Conservation (phyloP, 2,113 vertebrate species). For the Phalacrocorax pelagicus region DNA sequence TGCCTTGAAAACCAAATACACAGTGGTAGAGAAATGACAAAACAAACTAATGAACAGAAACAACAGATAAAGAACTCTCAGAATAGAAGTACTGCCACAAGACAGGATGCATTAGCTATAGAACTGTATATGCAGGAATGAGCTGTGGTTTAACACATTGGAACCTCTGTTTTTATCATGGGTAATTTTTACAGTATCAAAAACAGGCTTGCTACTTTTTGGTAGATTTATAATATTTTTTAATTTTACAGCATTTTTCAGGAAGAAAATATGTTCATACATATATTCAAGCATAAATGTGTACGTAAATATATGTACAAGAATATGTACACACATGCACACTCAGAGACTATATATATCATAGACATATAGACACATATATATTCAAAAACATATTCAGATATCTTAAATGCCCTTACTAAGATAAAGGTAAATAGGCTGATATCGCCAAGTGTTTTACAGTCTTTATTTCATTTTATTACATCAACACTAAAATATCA, state of each 20-base stretch:
- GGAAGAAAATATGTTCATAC: neutral
- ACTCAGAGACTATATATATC: too few relatives aligned
- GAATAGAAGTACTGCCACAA: neutral
- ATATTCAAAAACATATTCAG: neutral
- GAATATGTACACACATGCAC: neutral
- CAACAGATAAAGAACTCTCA: neutral
- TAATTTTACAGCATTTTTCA: neutral
- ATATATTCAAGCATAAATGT: neutral
- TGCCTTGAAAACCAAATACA: neutral
- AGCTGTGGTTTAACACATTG: neutral
- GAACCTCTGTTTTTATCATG: neutral
- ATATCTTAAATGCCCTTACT: neutral
- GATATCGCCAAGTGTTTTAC: neutral
- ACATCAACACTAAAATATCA: neutral
- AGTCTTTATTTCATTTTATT: neutral
- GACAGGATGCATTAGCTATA: neutral
- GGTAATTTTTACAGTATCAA: neutral
- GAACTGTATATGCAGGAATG: neutral
- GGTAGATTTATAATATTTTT: neutral
- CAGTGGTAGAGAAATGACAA: neutral
- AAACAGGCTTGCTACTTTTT: neutral
- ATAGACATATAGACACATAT: neutral
- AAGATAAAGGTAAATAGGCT: neutral
- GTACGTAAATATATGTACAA: neutral
- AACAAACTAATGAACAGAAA: neutral